phyloP scores from a whole-genome alignment of 2,888 invertebrate genomes.

The Heterodera filipjevi region DNA sequence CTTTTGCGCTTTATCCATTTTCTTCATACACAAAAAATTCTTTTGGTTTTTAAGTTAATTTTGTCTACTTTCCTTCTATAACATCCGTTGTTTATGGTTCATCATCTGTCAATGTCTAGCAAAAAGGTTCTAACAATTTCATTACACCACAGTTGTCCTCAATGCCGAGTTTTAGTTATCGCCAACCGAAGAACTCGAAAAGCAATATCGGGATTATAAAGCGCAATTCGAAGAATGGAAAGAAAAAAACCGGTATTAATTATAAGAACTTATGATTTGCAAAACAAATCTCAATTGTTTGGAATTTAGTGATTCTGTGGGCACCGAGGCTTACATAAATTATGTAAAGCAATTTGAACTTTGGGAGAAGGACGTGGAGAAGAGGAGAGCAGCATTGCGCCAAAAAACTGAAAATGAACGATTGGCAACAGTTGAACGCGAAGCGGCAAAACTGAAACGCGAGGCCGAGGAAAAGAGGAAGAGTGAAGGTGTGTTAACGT shows the following conservation, averaged over 20 bases:
- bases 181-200: slow-evolving; percentile 61
- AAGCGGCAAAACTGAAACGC: slow-evolving; percentile 31
- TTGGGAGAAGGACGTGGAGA: slow-evolving; percentile 63
- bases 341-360: slow-evolving; percentile 62
- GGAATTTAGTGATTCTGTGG: slow-evolving; percentile 52
- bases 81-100: not conserved
- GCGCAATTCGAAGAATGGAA: slow-evolving; percentile 63
- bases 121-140: not conserved
- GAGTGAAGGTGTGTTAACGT: slow-evolving; percentile 24
- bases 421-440: slow-evolving; percentile 25
- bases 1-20: too few species aligned
- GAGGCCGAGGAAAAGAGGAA: slow-evolving; percentile 31
- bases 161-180: slow-evolving; percentile 36
- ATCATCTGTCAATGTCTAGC: not conserved
- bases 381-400: slow-evolving; percentile 49
- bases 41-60: not conserved
- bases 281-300: too few species aligned
- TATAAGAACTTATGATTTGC: slow-evolving; percentile 1
- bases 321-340: slow-evolving; percentile 59
- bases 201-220: slow-evolving; percentile 61
- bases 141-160: not conserved
- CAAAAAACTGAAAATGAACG: slow-evolving; percentile 45
- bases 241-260: slow-evolving; percentile 55
- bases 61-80: not conserved
- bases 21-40: not conserved